Evolutionary conservation across 2,113 vertebrate genomes (phyloP).

Genomic region (Mesembrinibis cayennensis): DNA sequence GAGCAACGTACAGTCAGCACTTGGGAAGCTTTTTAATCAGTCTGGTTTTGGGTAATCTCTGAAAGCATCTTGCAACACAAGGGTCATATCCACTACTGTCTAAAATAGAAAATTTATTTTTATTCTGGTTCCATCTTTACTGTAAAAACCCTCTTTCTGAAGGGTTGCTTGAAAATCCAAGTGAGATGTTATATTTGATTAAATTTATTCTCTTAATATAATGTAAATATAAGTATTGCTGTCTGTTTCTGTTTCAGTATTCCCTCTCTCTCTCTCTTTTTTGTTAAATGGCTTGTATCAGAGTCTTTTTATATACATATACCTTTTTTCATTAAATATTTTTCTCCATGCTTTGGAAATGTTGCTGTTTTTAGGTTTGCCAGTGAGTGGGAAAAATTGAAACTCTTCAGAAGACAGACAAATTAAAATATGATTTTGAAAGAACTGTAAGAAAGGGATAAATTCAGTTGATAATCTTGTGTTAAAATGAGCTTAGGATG

Average conservation of each 20-base stretch:
- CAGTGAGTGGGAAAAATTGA: no score
- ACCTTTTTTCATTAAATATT: constrained; percentile 33
- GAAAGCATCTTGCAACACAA: neutral
- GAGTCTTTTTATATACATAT: neutral
- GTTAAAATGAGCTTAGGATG: neutral
- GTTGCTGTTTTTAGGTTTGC: neutral
- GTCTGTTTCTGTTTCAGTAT: neutral
- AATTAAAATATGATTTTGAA: neutral
- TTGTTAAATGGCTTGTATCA: constrained; percentile 19
- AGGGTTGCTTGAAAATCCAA: neutral
- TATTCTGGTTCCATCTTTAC: neutral
- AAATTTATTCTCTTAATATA: constrained; percentile 66
- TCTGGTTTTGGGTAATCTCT: neutral
- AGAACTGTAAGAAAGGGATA: neutral
- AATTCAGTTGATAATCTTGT: neutral
- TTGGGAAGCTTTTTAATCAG: neutral
- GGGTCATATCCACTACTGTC: constrained; percentile 13
- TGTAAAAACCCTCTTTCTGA: neutral
- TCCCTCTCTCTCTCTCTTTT: neutral
- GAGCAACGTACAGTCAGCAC: neutral
- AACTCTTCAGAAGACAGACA: neutral
- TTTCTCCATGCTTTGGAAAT: neutral
- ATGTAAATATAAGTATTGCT: constrained; percentile 25
- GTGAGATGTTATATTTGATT: constrained; percentile 48
- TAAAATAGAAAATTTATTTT: neutral